These are phyloP conservation scores for Carassius carassius DNA, from an alignment of 2,113 vertebrate species.

Conservation along the genomic window DNA sequence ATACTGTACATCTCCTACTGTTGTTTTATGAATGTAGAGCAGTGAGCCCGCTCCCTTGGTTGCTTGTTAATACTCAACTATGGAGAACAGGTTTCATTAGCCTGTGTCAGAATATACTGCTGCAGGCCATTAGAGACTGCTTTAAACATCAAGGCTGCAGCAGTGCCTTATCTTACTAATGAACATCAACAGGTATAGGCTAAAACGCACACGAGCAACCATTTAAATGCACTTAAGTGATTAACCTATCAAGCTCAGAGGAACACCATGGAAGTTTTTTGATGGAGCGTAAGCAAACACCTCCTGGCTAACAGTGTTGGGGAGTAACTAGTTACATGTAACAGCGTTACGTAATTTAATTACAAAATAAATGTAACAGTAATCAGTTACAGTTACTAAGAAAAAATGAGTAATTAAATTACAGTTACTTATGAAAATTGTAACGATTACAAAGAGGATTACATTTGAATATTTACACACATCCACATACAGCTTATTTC, in stretches of 20 bases:
- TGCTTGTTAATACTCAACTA: slow-evolving; percentile 61
- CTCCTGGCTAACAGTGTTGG: too few species aligned
- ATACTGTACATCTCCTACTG: slow-evolving; percentile 62
- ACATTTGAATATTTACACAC: too few species aligned
- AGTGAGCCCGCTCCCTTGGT: slow-evolving; percentile 52
- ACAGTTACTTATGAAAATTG: too few species aligned
- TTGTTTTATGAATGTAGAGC: slow-evolving; percentile 68
- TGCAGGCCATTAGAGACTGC: slow-evolving; percentile 23
- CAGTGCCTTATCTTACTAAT: slow-evolving; percentile 44
- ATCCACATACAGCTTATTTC: too few species aligned
- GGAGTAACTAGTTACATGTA: too few species aligned
- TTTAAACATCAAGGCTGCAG: neutral
- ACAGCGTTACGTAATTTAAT: too few species aligned
- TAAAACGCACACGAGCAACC: slow-evolving; percentile 10
- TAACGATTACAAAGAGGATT: too few species aligned
- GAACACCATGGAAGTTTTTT: neutral
- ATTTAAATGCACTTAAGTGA: slow-evolving; percentile 15
- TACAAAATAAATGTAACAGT: too few species aligned
- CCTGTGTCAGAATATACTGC: slow-evolving; percentile 42
- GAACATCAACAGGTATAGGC: slow-evolving; percentile 21
- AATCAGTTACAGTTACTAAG: too few species aligned
- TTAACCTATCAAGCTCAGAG: neutral
- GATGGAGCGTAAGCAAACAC: neutral
- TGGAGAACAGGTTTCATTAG: slow-evolving; percentile 56
- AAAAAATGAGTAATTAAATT: too few species aligned